Evolutionary conservation across 2,888 invertebrate species (phyloP), one percentile per base, ranked within the genome.

Genomic region (Tenthredo notha): DNA sequence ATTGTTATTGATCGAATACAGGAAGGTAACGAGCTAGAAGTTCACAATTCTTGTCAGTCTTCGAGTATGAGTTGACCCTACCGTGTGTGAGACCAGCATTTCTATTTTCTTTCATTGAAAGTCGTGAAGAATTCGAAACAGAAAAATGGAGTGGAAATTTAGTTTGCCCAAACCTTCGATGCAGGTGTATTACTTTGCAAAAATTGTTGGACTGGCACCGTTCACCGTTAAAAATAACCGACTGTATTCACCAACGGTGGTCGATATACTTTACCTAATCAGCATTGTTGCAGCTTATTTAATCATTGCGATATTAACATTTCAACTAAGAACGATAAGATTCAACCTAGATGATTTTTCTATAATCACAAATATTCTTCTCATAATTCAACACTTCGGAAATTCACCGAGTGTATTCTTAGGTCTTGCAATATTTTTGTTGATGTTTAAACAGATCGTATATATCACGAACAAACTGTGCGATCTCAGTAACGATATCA

Each of bases 141-240:
- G 18, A 50, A 50, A 50, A 50, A 67, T 67, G 67, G 0, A 18
- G 33, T 33, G 25, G 37, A 72, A 37, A n/a, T n/a, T 43, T 0
- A 21, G 43, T n/a, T 21, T 21, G 9, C 40, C 72, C 1, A n/a
- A 43, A 43, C 40, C 72, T 21, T n/a, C 33, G n/a, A 72, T 37
- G 18, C 72, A 43, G 72, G 37, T 72, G 37, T 72, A 72, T 43
- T 72, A 72, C n/a, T 72, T 43, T 12, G 72, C 6, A 21, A 72
- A 72, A 72, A 0, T 40, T n/a, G 40, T 9, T 21, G 72, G 43
- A 12, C 72, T 72, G 2, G 72, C 43, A 43, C 72, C 72, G 10
- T 72, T 72, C 72, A 72, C n/a, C 6, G n/a, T 72, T 12, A 72
- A 43, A 37, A 21, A 72, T 1, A 40, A 72, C 15, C 40, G n/a